Percentiles rank a stretch among this genome's conserved stretches.
These are phyloP conservation scores for Nebria brevicollis DNA, from an alignment of 2,888 invertebrate genomes.

Conservation along the genomic window DNA sequence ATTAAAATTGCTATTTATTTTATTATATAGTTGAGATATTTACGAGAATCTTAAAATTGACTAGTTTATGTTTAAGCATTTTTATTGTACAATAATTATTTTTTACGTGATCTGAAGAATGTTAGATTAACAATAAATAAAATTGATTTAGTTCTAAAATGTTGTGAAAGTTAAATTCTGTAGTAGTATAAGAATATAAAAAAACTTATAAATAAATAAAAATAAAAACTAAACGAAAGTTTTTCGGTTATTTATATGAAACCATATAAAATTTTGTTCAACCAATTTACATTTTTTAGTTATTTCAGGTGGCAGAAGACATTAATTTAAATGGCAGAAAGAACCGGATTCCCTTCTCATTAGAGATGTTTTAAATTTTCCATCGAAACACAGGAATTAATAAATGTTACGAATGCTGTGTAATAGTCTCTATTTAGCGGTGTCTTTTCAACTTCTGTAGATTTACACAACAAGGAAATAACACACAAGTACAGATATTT, in stretches of 20 bases:
- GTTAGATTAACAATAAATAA: neutral
- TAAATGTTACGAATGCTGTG: slow-evolving; percentile 11
- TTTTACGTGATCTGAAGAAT: too few relatives aligned
- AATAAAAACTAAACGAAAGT: neutral
- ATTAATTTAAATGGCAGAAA: slow-evolving; percentile 32
- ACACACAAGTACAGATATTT: neutral
- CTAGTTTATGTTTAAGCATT: too few relatives aligned
- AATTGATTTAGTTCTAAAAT: neutral
- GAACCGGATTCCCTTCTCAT: slow-evolving; percentile 36
- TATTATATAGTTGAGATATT: too few relatives aligned
- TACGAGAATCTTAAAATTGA: too few relatives aligned
- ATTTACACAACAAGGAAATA: neutral
- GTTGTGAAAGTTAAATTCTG: neutral
- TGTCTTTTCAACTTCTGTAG: neutral
- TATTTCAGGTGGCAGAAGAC: slow-evolving; percentile 34
- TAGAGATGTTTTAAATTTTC: slow-evolving; percentile 36
- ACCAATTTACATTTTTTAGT: slow-evolving; percentile 39
- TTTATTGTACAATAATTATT: too few relatives aligned
- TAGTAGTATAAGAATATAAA: neutral
- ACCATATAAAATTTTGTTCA: slow-evolving; percentile 1
- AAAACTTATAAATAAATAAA: neutral
- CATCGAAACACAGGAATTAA: slow-evolving; percentile 29
- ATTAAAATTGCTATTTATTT: too few relatives aligned
- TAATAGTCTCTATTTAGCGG: neutral
- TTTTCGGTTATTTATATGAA: neutral